phyloP scores from a whole-genome alignment of 2,888 invertebrate species.

The Ophion obscuratus region DNA sequence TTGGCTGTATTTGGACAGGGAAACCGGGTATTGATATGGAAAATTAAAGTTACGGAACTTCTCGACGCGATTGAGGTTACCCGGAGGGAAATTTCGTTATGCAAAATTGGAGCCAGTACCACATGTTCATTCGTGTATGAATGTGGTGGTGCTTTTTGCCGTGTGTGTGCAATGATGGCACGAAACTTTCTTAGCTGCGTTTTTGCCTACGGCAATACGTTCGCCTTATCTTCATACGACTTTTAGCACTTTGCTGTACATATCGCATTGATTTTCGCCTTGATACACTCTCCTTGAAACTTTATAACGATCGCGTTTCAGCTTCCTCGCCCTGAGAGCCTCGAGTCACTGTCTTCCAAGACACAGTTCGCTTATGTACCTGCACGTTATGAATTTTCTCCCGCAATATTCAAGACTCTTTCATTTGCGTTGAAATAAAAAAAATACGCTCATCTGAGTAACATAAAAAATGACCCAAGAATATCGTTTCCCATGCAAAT shows the following conservation, averaged over 20 bases:
- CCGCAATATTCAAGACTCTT: not conserved
- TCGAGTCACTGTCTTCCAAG: not conserved
- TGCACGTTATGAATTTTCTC: not conserved
- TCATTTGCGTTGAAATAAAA: not conserved
- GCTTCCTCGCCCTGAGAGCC: slow-evolving; percentile 13
- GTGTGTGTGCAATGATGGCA: not conserved
- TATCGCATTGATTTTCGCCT: not conserved
- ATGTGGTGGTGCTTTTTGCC: not conserved
- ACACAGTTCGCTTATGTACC: not conserved
- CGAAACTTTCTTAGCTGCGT: not conserved
- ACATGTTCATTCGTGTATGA: not conserved
- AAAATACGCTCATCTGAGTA: not conserved
- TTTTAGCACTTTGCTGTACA: not conserved
- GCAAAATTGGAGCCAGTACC: not conserved
- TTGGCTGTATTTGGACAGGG: not conserved
- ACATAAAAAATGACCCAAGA: not conserved
- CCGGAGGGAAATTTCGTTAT: slow-evolving; percentile 4
- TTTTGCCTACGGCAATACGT: not conserved
- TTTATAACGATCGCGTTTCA: slow-evolving; percentile 27
- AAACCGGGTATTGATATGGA: not conserved
- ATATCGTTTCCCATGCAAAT: not conserved
- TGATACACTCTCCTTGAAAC: slow-evolving; percentile 17
- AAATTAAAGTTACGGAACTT: slow-evolving; percentile 9
- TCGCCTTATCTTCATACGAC: not conserved
- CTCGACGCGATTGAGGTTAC: slow-evolving; percentile 8